Conservation (phyloP, 2,113 vertebrate species). For the Cnemophilus loriae region DNA sequence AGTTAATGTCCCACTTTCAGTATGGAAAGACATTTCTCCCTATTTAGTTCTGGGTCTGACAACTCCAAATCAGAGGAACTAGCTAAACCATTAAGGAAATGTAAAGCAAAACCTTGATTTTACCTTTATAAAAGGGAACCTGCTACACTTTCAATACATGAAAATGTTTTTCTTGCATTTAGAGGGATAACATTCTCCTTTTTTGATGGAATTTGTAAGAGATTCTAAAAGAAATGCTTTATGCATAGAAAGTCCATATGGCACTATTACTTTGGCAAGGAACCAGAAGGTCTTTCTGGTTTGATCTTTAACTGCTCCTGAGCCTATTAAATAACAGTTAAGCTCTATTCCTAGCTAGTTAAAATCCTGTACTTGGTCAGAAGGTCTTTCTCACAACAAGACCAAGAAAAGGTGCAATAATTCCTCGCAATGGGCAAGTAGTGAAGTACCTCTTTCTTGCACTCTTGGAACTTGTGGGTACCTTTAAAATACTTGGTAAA, state of each 20-base stretch:
- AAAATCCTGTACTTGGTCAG: conserved; percentile 19
- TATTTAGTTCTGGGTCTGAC: not conserved
- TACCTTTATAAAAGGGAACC: not conserved
- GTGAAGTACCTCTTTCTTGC: not conserved
- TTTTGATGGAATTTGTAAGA: not conserved
- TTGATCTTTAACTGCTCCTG: conserved; percentile 20
- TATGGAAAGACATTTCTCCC: not conserved
- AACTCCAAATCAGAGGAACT: not conserved
- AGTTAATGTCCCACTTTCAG: not conserved
- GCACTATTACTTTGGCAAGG: not conserved
- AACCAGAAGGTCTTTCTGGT: not conserved
- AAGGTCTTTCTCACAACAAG: not conserved
- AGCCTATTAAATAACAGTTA: conserved; percentile 18
- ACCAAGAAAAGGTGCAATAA: not conserved
- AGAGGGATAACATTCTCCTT: not conserved
- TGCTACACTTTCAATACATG: not conserved
- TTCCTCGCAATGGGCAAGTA: not conserved
- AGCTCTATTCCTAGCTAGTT: conserved; percentile 16
- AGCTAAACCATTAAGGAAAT: conserved; percentile 15
- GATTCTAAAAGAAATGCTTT: not conserved
- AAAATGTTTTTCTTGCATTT: conserved; percentile 4
- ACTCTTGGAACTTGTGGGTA: not conserved
- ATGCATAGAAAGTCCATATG: not conserved
- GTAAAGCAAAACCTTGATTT: not conserved
- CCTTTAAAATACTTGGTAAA: not conserved